phyloP scores from a whole-genome alignment of 2,888 invertebrate genomes.

The Clanis bilineata region DNA sequence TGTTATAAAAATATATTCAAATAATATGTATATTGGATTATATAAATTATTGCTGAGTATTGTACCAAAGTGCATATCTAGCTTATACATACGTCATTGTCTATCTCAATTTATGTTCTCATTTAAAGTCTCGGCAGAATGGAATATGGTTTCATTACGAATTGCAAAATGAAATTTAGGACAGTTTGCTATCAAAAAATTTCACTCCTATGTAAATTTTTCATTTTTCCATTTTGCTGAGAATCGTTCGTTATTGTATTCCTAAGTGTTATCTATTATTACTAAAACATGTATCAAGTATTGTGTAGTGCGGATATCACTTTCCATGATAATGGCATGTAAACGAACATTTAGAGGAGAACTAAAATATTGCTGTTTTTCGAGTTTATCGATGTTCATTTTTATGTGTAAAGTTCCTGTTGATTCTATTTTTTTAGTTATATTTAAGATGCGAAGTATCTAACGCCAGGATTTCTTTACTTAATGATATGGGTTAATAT shows the following conservation, averaged over 20 bases:
- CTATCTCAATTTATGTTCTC: slow-evolving; percentile 21
- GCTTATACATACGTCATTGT: slow-evolving; percentile 43
- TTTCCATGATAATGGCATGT: slow-evolving; percentile 26
- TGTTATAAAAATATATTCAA: slow-evolving; percentile 17
- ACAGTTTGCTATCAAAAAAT: too few relatives aligned
- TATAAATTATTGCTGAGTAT: slow-evolving; percentile 39
- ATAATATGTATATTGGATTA: slow-evolving; percentile 30
- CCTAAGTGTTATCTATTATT: slow-evolving; percentile 32
- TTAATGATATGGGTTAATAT: neutral
- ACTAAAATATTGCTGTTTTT: slow-evolving; percentile 19
- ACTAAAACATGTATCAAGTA: slow-evolving; percentile 25
- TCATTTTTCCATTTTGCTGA: slow-evolving; percentile 26
- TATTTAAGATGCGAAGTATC: neutral
- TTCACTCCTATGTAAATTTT: too few relatives aligned
- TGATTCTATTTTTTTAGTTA: slow-evolving; percentile 30
- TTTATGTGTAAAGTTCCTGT: slow-evolving; percentile 41
- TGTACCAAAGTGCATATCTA: slow-evolving; percentile 61
- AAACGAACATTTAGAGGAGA: slow-evolving; percentile 17
- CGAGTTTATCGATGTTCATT: slow-evolving; percentile 19
- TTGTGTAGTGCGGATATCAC: slow-evolving; percentile 29
- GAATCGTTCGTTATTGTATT: slow-evolving; percentile 28
- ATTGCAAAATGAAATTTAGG: neutral
- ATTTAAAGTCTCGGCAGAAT: slow-evolving; percentile 19
- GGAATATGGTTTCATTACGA: neutral
- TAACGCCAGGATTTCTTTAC: neutral